Base-by-base conservation (phyloP, 2,888 invertebrate species). In the Rhorus exstirpatorius region DNA sequence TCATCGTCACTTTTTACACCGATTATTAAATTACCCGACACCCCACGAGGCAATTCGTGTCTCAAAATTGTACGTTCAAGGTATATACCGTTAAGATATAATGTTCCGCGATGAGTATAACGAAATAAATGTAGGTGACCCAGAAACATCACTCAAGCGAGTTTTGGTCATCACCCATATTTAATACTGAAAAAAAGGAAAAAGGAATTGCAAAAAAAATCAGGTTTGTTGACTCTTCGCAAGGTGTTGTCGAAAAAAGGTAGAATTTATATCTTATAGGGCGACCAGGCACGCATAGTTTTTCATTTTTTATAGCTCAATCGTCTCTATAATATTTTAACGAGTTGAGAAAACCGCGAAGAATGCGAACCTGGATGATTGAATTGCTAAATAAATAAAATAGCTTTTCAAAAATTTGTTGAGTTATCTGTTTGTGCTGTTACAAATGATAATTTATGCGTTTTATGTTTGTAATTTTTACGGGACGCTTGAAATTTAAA, bases 41-140 rank as follows among this genome's bases (percentile, higher is more conserved):
- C 53, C n/a, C 61, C 31, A 2, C 19, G 53, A 49, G 17, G 14
- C 19, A 38, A 38, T 61, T 12, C 35, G 4, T 26, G 38, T 26
- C 51, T 68, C 68, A 55, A 68, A 35, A 78, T 68, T 70, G 70
- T 53, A 19, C 17, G 44, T 46, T 46, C 76, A 8, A n/a, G n/a
- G n/a, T 24, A 49, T 21, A 21, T 79, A 70, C 81, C 84, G 84
- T 84, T 84, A 55, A 63, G 24, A 60, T 60, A 55, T 53, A 38
- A 70, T 65, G 46, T 58, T 63, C 24, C 19, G 21, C 61, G 68
- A 82, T 78, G 81, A 77, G 72, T 81, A n/a, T n/a, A 81, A 76
- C 71, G 49, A 76, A 76, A 71, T 76, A 81, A n/a, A 76, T 76
- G 85, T 79, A 79, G 79, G 81, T 86, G 83, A 86, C 86, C 86